Base-by-base conservation (phyloP, 2,797 vertebrate genomes). In the Tachyglossus aculeatus region DNA sequence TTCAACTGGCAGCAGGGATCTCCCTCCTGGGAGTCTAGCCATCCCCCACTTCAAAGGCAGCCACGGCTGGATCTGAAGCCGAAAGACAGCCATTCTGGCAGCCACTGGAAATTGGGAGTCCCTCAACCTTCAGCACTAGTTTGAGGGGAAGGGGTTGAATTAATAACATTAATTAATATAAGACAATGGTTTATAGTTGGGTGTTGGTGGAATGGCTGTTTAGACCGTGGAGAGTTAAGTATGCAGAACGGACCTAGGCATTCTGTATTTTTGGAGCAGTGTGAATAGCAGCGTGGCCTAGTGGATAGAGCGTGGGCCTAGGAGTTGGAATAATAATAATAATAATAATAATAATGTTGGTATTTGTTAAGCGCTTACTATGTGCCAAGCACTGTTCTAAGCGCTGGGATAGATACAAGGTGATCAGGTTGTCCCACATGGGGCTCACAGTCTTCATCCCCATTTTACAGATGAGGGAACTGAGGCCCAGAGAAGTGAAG, bases 191-290 rank as follows among this genome's bases (percentile, higher is more conserved):
- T 67, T 67, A 79, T 68, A 54, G 34, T 63, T 31, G 47, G 56
- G 59, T 71, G 34, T 77, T 83, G 47, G 34, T 67, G 71, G 68
- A n/a, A n/a, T n/a, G n/a, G n/a, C n/a, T n/a, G n/a, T 66, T 24
- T 10, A 69, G 67, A 36, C 22, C 63, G 3, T 19, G 32, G 16
- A 29, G 19, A 38, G 32, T 7, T 53, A 12, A 60, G 32, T 39
- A 4, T 21, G 61, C 29, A 36, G 56, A 36, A 29, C 24, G 12
- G 64, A 43, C 45, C 31, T 52, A 14, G 36, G 47, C 6, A 2
- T 16, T 5, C 16, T 47, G 18, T 47, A 25, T 47, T 16, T 48
- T 48, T 31, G 27, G n/a, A n/a, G n/a, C n/a, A n/a, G n/a, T n/a
- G n/a, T n/a, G n/a, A n/a, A n/a, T n/a, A n/a, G n/a, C n/a, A n/a